Evolutionary conservation across 2,797 vertebrate genomes (phyloP).

Genomic region (Leptatherina wallacei): DNA sequence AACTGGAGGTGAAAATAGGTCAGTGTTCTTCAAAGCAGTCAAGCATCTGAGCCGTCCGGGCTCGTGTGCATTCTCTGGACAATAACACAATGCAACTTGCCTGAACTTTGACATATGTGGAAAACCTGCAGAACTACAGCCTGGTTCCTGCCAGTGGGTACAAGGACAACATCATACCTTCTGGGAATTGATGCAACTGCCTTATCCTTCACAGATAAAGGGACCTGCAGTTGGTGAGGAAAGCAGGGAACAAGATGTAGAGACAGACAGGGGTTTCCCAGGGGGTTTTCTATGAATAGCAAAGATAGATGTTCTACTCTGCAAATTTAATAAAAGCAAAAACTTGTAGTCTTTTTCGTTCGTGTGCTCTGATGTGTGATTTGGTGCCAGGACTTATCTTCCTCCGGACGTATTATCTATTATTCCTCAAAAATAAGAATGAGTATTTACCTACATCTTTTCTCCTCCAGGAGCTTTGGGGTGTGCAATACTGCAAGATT

Average conservation of each 20-base stretch:
- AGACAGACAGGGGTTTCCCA: conserved; percentile 42
- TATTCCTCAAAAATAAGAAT: conserved; percentile 1
- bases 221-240: conserved; percentile 22
- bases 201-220: conserved; percentile 41
- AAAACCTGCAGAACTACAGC: conserved; percentile 16
- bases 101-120: conserved; percentile 36
- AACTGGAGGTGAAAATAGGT: conserved; percentile 51
- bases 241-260: conserved; percentile 46
- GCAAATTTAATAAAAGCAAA: neutral
- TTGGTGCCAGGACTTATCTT: conserved; percentile 4
- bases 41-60: conserved; percentile 29
- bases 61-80: conserved; percentile 42
- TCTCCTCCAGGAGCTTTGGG: conserved; percentile 5
- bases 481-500: no score
- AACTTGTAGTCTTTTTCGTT: neutral
- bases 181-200: conserved; percentile 55
- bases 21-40: conserved; percentile 45
- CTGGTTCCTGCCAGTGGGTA: conserved; percentile 47
- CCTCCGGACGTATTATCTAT: conserved; percentile 10
- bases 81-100: conserved; percentile 23
- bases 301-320: neutral
- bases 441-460: conserved; percentile 19
- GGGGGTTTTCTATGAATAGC: conserved; percentile 24
- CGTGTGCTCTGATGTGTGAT: neutral
- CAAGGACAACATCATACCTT: conserved; percentile 46